Conservation (phyloP, 1,140 invertebrate genomes). For the Aphidius ervi region DNA sequence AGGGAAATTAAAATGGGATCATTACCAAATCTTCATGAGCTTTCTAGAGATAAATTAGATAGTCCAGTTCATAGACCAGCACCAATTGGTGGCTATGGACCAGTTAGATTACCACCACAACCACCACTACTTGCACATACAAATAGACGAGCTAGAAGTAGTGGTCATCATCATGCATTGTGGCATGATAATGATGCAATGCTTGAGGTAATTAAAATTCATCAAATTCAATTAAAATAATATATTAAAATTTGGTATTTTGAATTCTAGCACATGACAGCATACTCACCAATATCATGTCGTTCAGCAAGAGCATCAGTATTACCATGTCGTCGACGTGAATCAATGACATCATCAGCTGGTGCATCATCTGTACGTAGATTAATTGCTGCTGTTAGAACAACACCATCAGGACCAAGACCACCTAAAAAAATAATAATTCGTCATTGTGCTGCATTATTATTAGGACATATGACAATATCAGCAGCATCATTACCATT, state of each 20-base stretch:
- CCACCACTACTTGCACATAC: slow-evolving; percentile 37
- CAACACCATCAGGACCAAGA: slow-evolving; percentile 49
- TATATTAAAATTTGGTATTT: not conserved
- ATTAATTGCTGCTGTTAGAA: slow-evolving; percentile 59
- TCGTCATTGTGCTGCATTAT: slow-evolving; percentile 56
- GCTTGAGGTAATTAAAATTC: slow-evolving; percentile 38
- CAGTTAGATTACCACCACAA: slow-evolving; percentile 34
- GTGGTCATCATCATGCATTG: slow-evolving; percentile 41
- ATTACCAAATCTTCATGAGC: slow-evolving; percentile 60
- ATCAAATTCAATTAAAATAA: not conserved
- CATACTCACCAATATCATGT: slow-evolving; percentile 59
- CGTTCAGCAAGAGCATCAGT: slow-evolving; percentile 52
- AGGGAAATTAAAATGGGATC: slow-evolving; percentile 54
- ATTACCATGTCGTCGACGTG: slow-evolving; percentile 52
- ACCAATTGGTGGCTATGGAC: slow-evolving; percentile 35
- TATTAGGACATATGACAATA: slow-evolving; percentile 58
- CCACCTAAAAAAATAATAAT: slow-evolving; percentile 52
- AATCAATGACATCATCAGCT: slow-evolving; percentile 64
- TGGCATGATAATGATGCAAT: slow-evolving; percentile 42
- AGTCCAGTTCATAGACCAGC: slow-evolving; percentile 39
- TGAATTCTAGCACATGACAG: slow-evolving; percentile 48
- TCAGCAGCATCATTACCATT: slow-evolving; percentile 63
- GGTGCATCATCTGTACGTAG: slow-evolving; percentile 65
- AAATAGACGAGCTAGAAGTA: slow-evolving; percentile 39
- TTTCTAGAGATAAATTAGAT: slow-evolving; percentile 46